phyloP scores from a whole-genome alignment of 2,797 vertebrate genomes.

The Artibeus lituratus region DNA sequence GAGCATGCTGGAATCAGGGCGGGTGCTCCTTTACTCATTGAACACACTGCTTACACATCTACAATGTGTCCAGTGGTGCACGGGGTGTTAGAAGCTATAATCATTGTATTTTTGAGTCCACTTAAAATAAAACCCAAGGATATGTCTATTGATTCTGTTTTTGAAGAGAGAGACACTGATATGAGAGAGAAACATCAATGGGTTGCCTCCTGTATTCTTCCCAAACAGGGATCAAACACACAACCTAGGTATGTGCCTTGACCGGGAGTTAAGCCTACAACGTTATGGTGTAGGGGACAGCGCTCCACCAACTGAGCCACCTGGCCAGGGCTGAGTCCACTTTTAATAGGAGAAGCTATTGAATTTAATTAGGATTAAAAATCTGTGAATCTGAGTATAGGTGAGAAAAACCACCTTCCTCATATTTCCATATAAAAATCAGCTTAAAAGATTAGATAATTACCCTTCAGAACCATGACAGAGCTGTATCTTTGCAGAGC shows the following conservation, averaged over 20 bases:
- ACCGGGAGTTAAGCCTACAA: neutral
- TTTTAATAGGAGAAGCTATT: neutral
- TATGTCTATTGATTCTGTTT: neutral
- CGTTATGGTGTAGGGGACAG: neutral
- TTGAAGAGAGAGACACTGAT: neutral
- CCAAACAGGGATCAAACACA: neutral
- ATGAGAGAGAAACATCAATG: neutral
- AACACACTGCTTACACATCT: neutral
- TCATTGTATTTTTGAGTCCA: neutral
- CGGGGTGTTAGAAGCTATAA: neutral
- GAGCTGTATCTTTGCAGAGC: neutral
- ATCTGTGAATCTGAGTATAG: neutral
- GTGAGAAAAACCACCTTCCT: neutral
- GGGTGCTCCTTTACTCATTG: neutral
- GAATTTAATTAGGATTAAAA: neutral
- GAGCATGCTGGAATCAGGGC: neutral
- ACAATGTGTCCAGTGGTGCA: neutral
- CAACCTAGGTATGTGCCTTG: too few species aligned
- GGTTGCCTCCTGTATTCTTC: neutral
- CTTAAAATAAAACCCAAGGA: neutral
- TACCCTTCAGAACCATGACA: neutral
- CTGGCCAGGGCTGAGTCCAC: neutral
- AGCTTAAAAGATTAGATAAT: neutral
- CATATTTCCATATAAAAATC: neutral
- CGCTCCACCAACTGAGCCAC: neutral